Percentiles rank a stretch among this genome's conserved stretches.
These are phyloP conservation scores for Girardia tigrina DNA, from an alignment of 2,888 invertebrate genomes.

Conservation along the genomic window DNA sequence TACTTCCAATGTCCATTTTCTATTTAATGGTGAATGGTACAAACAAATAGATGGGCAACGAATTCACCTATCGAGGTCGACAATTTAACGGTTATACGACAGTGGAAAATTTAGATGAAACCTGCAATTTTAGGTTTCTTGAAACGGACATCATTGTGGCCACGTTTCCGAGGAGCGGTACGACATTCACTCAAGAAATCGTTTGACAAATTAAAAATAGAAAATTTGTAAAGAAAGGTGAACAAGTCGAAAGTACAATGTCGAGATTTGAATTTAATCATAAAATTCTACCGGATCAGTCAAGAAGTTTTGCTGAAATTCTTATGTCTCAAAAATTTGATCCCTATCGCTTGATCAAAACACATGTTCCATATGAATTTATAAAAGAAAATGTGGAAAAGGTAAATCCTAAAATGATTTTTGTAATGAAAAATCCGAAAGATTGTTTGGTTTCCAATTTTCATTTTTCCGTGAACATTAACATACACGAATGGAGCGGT, in stretches of 20 bases:
- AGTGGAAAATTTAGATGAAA: background rate
- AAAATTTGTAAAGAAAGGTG: background rate
- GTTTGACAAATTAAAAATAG: slow-evolving; percentile 1
- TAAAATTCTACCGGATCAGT: background rate
- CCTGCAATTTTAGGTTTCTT: background rate
- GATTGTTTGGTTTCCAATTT: too few relatives aligned
- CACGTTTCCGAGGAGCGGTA: background rate
- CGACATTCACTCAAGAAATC: slow-evolving; percentile 13
- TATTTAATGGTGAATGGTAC: too few relatives aligned
- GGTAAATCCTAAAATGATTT: too few relatives aligned
- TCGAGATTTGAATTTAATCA: background rate
- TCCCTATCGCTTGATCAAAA: background rate
- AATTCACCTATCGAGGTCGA: background rate
- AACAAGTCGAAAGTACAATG: background rate
- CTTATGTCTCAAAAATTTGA: background rate
- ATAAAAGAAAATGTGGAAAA: too few relatives aligned
- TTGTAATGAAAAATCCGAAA: too few relatives aligned
- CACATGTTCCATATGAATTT: slow-evolving; percentile 6
- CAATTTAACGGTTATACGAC: background rate
- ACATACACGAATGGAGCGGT: too few relatives aligned
- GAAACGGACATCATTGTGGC: background rate
- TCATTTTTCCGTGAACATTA: too few relatives aligned
- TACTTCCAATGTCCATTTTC: too few relatives aligned
- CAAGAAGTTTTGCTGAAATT: background rate
- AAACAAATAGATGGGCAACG: too few relatives aligned